Conservation (phyloP, 2,113 vertebrate species). For the Noturus placidus region DNA sequence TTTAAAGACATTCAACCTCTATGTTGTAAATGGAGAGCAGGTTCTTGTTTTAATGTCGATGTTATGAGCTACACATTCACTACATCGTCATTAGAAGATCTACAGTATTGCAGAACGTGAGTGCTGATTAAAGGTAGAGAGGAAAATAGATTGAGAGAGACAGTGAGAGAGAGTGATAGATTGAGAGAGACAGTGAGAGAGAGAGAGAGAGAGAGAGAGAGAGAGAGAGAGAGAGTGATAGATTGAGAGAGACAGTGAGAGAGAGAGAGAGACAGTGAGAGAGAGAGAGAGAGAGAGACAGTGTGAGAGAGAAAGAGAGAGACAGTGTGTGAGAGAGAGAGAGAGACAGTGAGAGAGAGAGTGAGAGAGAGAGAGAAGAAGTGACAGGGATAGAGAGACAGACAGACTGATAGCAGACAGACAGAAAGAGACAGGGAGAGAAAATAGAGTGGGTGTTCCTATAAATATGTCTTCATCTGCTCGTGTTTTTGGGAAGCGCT, state of each 20-base stretch:
- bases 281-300: neutral
- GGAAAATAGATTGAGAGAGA: too few species aligned
- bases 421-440: neutral
- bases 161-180: too few species aligned
- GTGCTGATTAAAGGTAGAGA: too few species aligned
- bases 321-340: neutral
- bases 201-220: too few species aligned
- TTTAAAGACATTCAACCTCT: too few species aligned
- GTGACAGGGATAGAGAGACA: neutral
- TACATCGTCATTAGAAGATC: neutral
- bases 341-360: neutral
- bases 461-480: conserved; percentile 44
- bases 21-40: too few species aligned
- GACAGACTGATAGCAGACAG: neutral
- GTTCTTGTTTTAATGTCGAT: neutral
- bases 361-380: neutral
- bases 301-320: too few species aligned
- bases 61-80: neutral
- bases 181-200: too few species aligned
- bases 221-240: too few species aligned
- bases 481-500: conserved; percentile 15
- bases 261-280: neutral
- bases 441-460: neutral
- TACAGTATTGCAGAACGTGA: too few species aligned
- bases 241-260: neutral